Evolutionary conservation across 1,140 invertebrate genomes (phyloP), one percentile per base, ranked within the genome.

Genomic region (Calycopis cecrops): DNA sequence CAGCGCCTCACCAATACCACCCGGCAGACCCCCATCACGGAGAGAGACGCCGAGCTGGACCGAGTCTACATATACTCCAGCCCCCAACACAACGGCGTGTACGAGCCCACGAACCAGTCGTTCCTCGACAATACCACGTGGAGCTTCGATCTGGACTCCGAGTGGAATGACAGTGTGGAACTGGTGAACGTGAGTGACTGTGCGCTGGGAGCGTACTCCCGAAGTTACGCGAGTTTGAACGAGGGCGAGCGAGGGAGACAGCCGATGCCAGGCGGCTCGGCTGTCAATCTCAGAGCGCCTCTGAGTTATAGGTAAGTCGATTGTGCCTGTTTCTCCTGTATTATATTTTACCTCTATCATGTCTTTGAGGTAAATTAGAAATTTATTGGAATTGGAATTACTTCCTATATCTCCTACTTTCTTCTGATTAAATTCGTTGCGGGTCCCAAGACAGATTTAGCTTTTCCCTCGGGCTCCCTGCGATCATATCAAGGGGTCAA

Each of bases 11-110:
- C 63, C 18, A 76, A 75, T 61, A 57, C 62, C 48, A 69, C 67
- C 28, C 37, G 49, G 71, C 60, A 60, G 65, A n/a, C 63, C 47
- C 47, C 68, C 44, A 73, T 66, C 55, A 80, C 74, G 42, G 76
- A 85, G 48, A 85, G 79, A 48, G 78, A 80, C 52, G 76, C 77
- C 0, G 82, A 87, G 63, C 64, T 85, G 34, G 67, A 80, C 59
- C 62, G 55, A 53, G 79, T 85, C 0, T 80, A 76, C 56, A 64
- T 77, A 4, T 85, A 79, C 61, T 83, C 76, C 73, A 81, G 80
- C 71, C 79, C 81, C 12, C 79, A 83, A 65, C 79, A 85, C 51
- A 79, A 84, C 60, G 83, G 83, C 21, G 74, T 83, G 4, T 88
- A 85, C 59, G 71, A 80, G 53, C 57, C 74, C 17, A 74, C 68